Base-by-base conservation (phyloP, 1,140 invertebrate species). In the Scaptomyza montana region DNA sequence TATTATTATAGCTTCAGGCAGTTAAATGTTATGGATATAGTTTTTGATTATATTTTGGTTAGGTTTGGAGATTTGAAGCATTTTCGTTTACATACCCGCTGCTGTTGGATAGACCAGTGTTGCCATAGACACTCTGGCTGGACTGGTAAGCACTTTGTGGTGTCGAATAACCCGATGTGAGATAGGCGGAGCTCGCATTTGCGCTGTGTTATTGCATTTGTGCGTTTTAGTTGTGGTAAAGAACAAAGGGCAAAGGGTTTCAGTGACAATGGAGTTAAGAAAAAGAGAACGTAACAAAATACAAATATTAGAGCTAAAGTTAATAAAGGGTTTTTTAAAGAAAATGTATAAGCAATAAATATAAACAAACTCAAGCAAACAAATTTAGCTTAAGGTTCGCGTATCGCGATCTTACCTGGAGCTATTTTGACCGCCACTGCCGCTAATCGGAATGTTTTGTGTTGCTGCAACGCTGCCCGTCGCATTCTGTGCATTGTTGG, bases 101-200 rank as follows among this genome's bases (percentile, higher is more conserved):
- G 77, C 71, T 92, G 78, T 90, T 92, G 60, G 86, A 81, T 45
- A 92, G 77, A 72, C 90, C 90, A 80, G 91, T 80, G 57, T 72
- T 91, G 74, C 92, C 92, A 89, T 92, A 92, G 51, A 92, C 91
- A 77, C 90, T 92, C 77, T 92, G 92, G 78, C 80, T 92, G 66
- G 85, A 91, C 79, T 92, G 91, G 77, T 92, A 92, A 76, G 91
- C 91, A 89, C 80, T 91, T 86, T 92, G 91, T 76, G 91, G 89
- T 63, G 91, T 80, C 71, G 79, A 90, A 67, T 90, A 92, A 49
- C 84, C 89, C 50, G 90, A 89, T 69, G 91, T 84, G 56, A 92
- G 89, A 84, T 92, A 92, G 68, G 91, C 90, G 61, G 87, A 79
- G 84, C 82, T 92, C 63, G 91, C 73, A 86, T 91, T 91, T 64